Evolutionary conservation across 2,797 vertebrate genomes (phyloP).

Genomic region (Trichosurus vulpecula): DNA sequence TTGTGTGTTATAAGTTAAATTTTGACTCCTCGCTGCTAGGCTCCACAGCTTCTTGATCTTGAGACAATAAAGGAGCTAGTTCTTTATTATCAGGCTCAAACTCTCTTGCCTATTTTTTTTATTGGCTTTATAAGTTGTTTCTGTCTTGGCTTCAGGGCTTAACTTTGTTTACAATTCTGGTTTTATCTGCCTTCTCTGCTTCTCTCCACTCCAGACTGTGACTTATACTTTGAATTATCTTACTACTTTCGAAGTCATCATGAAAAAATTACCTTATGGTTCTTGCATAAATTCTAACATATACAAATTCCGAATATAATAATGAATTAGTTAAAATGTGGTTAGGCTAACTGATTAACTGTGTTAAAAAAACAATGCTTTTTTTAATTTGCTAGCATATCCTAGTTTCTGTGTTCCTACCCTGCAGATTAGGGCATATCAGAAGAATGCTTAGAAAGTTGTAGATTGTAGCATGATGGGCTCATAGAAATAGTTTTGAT

Average conservation of each 20-base stretch:
- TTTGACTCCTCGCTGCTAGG: background rate
- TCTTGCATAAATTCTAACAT: background rate
- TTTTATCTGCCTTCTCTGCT: background rate
- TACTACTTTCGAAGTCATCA: background rate
- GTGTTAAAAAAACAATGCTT: background rate
- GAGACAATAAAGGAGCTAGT: background rate
- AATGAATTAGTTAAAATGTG: background rate
- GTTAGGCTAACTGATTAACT: background rate
- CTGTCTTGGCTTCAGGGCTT: conserved; percentile 30
- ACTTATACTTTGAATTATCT: conserved; percentile 15
- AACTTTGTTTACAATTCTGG: conserved; percentile 9
- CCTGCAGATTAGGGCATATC: background rate
- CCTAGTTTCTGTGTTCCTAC: background rate
- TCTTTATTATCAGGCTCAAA: background rate
- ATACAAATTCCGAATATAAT: background rate
- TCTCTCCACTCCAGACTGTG: background rate
- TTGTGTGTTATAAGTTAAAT: background rate
- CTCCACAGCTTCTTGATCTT: background rate
- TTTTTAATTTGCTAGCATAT: background rate
- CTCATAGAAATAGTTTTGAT: background rate
- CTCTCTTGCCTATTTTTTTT: background rate
- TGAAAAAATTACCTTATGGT: conserved; percentile 11
- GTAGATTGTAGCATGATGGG: background rate
- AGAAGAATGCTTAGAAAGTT: background rate
- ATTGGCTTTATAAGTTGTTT: conserved; percentile 27